Percentiles rank a stretch among this genome's conserved stretches.
phyloP scores from a whole-genome alignment of 35 echinoderm and acorn worm genomes.

The Ophioderma brevispina region DNA sequence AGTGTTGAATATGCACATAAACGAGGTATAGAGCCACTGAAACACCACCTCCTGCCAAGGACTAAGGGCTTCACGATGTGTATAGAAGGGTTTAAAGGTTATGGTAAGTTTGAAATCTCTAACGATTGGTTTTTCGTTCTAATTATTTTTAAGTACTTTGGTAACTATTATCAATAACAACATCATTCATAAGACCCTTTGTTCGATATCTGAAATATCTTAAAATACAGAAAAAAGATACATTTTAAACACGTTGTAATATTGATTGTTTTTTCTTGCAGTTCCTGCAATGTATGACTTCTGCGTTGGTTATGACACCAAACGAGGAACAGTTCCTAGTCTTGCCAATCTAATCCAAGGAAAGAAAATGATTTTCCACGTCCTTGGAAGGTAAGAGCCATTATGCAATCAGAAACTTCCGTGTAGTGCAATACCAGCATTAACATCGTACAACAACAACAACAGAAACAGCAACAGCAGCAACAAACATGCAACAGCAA shows the following conservation, averaged over 20 bases:
- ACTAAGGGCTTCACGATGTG: constrained; percentile 80
- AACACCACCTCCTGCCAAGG: constrained; percentile 71
- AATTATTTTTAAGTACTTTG: too few relatives aligned
- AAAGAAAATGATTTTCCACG: constrained; percentile 63
- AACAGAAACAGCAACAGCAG: too few relatives aligned
- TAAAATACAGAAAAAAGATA: background rate
- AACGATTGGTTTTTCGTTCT: too few relatives aligned
- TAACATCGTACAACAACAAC: too few relatives aligned
- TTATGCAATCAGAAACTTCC: too few relatives aligned
- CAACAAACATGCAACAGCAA: too few relatives aligned
- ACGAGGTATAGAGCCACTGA: constrained; percentile 63
- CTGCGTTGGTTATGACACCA: constrained; percentile 4
- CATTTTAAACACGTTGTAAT: too few relatives aligned
- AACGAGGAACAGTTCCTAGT: background rate
- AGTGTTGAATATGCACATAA: constrained; percentile 61
- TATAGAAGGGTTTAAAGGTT: constrained; percentile 69
- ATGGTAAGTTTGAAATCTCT: constrained; percentile 64
- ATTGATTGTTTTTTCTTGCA: too few relatives aligned
- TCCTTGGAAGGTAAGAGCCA: constrained; percentile 34
- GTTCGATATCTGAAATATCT: too few relatives aligned
- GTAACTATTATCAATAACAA: too few relatives aligned
- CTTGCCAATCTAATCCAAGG: constrained; percentile 42
- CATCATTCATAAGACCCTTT: too few relatives aligned
- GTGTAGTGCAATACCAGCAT: too few relatives aligned
- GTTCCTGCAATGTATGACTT: constrained; percentile 61